Conservation (phyloP, 1,140 invertebrate species). For the Dufourea novaeangliae region DNA sequence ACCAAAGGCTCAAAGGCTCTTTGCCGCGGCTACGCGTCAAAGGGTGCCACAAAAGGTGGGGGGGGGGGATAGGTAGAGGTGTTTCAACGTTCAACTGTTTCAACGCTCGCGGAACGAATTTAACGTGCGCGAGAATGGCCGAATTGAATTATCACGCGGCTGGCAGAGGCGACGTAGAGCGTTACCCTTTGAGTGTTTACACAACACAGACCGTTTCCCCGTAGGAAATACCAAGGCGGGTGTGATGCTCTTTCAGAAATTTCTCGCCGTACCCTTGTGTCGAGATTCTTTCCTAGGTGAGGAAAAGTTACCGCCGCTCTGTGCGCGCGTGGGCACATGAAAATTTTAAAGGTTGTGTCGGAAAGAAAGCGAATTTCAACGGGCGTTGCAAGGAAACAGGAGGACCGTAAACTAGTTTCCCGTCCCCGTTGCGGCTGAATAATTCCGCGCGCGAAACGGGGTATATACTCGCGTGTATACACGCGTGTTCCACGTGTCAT, state of each 20-base stretch:
- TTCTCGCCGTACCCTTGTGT: too few species aligned
- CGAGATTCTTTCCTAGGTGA: conserved; percentile 1
- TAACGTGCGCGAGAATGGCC: conserved; percentile 16
- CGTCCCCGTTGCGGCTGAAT: neutral
- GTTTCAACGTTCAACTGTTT: too few species aligned
- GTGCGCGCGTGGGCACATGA: neutral
- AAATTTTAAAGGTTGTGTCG: conserved; percentile 12
- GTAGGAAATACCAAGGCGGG: neutral
- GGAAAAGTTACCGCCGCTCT: neutral
- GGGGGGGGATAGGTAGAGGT: neutral
- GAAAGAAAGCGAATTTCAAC: conserved; percentile 19
- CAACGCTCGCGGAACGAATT: conserved; percentile 16
- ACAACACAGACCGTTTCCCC: neutral
- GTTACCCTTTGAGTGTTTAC: conserved; percentile 15
- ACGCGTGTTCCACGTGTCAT: conserved; percentile 20
- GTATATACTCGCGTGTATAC: too few species aligned
- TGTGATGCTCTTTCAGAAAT: too few species aligned
- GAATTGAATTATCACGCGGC: conserved; percentile 22
- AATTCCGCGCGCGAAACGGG: neutral
- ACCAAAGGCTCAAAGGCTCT: conserved; percentile 1
- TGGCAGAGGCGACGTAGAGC: neutral
- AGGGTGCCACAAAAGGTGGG: conserved; percentile 8
- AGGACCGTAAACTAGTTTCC: neutral
- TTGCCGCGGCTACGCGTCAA: neutral
- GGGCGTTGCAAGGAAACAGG: neutral